Evolutionary conservation across 2,888 invertebrate species (phyloP).

Genomic region (Tetrapedia diversipes): DNA sequence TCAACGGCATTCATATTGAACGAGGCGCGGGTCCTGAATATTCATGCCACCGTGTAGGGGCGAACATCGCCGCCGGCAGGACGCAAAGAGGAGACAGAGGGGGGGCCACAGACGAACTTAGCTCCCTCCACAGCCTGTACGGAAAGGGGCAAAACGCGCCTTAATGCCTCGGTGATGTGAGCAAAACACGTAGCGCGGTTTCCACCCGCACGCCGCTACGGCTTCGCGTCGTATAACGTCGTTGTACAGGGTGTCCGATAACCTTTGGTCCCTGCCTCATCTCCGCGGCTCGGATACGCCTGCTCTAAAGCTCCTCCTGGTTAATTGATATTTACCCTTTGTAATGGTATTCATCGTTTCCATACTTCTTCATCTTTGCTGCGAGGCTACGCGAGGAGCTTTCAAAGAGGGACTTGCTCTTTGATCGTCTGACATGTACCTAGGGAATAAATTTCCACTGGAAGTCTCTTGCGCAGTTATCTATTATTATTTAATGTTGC

Average conservation of each 20-base stretch:
- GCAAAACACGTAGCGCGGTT: conserved; percentile 72
- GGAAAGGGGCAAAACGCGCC: conserved; percentile 72
- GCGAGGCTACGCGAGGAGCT: no score
- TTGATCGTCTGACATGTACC: no score
- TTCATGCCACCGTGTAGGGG: conserved; percentile 76
- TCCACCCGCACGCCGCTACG: conserved; percentile 52
- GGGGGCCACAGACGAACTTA: conserved; percentile 64
- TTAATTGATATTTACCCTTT: conserved; percentile 61
- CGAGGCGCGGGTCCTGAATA: conserved; percentile 79
- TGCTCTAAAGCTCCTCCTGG: conserved; percentile 30
- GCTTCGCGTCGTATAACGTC: conserved; percentile 48
- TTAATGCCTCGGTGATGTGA: conserved; percentile 70
- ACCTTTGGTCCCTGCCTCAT: conserved; percentile 48
- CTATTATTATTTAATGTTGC: no score
- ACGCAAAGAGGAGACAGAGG: conserved; percentile 53
- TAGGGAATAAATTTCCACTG: no score
- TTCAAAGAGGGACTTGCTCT: no score
- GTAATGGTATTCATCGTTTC: conserved; percentile 48
- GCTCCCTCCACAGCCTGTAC: conserved; percentile 63
- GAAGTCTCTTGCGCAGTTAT: no score
- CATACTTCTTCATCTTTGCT: conserved; percentile 19
- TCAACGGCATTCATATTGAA: conserved; percentile 81
- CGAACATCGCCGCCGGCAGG: conserved; percentile 60
- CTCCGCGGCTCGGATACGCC: conserved; percentile 11
- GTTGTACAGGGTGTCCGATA: conserved; percentile 64